These are phyloP conservation scores for Berghia stephanieae DNA, from an alignment of 1,140 invertebrate species.

Conservation along the genomic window DNA sequence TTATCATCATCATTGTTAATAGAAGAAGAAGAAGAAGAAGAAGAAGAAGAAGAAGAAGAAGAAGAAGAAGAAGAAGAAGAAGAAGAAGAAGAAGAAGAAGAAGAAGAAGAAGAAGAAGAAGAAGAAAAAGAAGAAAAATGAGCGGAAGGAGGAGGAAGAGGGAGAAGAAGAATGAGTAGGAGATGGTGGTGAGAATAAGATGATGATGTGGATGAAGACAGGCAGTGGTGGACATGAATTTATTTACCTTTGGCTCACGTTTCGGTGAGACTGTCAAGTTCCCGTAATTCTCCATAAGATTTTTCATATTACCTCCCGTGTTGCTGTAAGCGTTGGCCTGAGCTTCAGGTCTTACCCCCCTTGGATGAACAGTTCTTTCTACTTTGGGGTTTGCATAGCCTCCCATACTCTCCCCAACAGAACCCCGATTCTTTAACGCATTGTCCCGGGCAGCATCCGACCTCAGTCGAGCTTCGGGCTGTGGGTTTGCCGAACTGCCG, in stretches of 20 bases:
- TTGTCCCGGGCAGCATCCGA: constrained; percentile 18
- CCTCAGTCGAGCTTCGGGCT: constrained; percentile 23
- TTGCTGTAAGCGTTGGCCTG: constrained; percentile 48
- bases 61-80: too few relatives aligned
- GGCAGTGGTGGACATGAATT: not conserved
- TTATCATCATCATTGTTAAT: too few relatives aligned
- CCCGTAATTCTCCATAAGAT: constrained; percentile 60
- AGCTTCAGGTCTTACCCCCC: constrained; percentile 48
- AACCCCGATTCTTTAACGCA: constrained; percentile 38
- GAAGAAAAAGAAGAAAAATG: too few relatives aligned
- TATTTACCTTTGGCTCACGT: constrained; percentile 23
- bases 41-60: too few relatives aligned
- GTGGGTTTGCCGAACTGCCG: not conserved
- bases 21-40: too few relatives aligned
- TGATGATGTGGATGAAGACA: constrained; percentile 6
- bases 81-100: too few relatives aligned
- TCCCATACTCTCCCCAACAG: constrained; percentile 54
- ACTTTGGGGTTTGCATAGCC: constrained; percentile 53
- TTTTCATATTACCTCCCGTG: constrained; percentile 57
- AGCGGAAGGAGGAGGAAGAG: too few relatives aligned
- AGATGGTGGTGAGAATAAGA: too few relatives aligned
- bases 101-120: too few relatives aligned
- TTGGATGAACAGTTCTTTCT: constrained; percentile 46
- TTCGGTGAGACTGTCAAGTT: constrained; percentile 35
- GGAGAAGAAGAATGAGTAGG: too few relatives aligned